A percentile compares a stretch with the other conserved stretches of the same genome.
phyloP scores from a whole-genome alignment of 2,113 vertebrate species.

The Salvelinus alpinus region DNA sequence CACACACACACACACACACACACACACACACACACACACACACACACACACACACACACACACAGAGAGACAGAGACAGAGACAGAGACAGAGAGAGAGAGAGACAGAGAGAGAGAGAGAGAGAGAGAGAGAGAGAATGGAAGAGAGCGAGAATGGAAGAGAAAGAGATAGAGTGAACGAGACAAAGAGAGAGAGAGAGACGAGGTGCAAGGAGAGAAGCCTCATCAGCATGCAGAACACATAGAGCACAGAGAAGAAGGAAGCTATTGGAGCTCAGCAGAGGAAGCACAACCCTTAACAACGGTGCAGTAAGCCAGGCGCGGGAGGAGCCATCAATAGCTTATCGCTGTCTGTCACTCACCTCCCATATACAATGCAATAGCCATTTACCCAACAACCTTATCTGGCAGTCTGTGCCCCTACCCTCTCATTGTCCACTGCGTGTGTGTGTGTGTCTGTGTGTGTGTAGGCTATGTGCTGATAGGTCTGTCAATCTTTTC shows the following conservation, averaged over 20 bases:
- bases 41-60: too few species aligned
- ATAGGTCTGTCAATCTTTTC: neutral
- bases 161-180: neutral
- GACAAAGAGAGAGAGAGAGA: neutral
- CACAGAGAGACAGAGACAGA: too few species aligned
- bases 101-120: neutral
- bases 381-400: neutral
- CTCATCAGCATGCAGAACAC: conserved; percentile 3
- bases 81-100: neutral
- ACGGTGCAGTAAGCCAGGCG: neutral
- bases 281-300: neutral
- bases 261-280: neutral
- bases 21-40: too few species aligned
- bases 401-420: neutral
- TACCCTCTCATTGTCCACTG: neutral
- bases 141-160: neutral
- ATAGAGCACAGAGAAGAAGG: neutral
- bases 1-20: too few species aligned
- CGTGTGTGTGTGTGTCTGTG: neutral
- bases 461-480: too few species aligned
- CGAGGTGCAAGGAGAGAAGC: neutral
- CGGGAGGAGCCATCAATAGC: neutral
- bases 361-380: neutral
- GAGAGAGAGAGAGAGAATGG: neutral
- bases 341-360: neutral